A percentile compares a stretch with the other conserved stretches of the same genome.
Conservation (phyloP, 1,140 invertebrate genomes). For the Hestina assimilis region DNA sequence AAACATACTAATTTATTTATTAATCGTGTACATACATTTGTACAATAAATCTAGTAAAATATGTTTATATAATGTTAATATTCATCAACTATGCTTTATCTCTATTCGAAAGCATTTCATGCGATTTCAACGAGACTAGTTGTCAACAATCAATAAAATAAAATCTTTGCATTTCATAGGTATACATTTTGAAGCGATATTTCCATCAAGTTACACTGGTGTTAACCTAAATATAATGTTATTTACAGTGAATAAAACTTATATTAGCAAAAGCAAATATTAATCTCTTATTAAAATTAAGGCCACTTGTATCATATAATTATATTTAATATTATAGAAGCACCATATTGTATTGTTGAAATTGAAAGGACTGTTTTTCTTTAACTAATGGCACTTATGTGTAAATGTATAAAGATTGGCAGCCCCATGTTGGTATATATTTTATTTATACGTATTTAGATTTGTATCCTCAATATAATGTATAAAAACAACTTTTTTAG, state of each 20-base stretch:
- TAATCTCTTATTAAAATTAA: conserved; percentile 41
- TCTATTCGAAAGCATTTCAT: conserved; percentile 61
- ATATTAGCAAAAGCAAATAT: conserved; percentile 22
- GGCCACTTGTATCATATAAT: conserved; percentile 44
- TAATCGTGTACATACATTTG: conserved; percentile 66
- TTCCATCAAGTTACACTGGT: conserved; percentile 1
- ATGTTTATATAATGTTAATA: conserved; percentile 62
- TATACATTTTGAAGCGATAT: conserved; percentile 38
- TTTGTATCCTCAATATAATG: too few species aligned
- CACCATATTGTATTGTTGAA: conserved; percentile 46
- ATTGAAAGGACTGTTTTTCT: conserved; percentile 6
- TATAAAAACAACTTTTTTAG: too few species aligned
- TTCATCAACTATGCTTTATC: conserved; percentile 42
- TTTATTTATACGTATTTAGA: too few species aligned
- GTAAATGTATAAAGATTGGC: conserved; percentile 1
- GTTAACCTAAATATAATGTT: conserved; percentile 36
- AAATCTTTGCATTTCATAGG: conserved; percentile 46
- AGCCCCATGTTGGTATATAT: too few species aligned
- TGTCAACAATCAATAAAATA: conserved; percentile 53
- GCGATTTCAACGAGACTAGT: conserved; percentile 63
- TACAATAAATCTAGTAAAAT: conserved; percentile 59
- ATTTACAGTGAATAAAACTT: conserved; percentile 56
- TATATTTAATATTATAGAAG: conserved; percentile 42
- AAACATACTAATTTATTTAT: conserved; percentile 58
- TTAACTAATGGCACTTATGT: conserved; percentile 28